These are phyloP conservation scores for Bombylius discolor DNA, from an alignment of 2,888 invertebrate species.

Conservation along the genomic window DNA sequence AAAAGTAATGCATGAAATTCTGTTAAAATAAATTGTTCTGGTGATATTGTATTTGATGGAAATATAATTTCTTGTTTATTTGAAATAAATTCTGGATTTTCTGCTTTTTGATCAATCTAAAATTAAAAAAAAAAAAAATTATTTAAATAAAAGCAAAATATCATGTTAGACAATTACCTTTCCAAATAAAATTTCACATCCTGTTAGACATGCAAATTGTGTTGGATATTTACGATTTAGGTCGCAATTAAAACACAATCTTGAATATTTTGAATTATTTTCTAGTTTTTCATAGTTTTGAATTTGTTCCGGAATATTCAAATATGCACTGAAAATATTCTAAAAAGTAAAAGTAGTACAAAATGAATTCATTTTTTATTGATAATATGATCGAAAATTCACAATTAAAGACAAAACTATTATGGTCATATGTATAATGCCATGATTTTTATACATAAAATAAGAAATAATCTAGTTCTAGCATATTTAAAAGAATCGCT, in stretches of 20 bases:
- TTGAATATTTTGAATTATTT: conserved; percentile 61
- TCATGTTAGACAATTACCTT: conserved; percentile 41
- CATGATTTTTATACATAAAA: too few relatives aligned
- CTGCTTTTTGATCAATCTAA: conserved; percentile 15
- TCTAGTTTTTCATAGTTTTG: conserved; percentile 57
- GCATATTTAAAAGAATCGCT: too few relatives aligned
- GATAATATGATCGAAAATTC: too few relatives aligned
- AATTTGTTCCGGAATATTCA: conserved; percentile 50
- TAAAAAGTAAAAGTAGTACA: conserved; percentile 38
- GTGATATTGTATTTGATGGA: conserved; percentile 26
- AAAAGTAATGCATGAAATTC: conserved; percentile 82
- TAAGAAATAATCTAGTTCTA: too few relatives aligned
- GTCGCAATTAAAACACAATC: conserved; percentile 62
- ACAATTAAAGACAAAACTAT: too few relatives aligned
- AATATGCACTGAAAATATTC: conserved; percentile 64
- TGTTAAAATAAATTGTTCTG: conserved; percentile 69
- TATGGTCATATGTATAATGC: too few relatives aligned
- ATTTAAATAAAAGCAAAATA: too few relatives aligned
- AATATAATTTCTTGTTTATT: conserved; percentile 13
- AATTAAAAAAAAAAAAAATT: not conserved
- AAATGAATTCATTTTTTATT: too few relatives aligned
- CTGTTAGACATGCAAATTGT: conserved; percentile 79
- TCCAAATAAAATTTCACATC: conserved; percentile 67
- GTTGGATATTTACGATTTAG: conserved; percentile 54
- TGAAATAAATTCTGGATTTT: conserved; percentile 14